phyloP scores from a whole-genome alignment of 2,888 invertebrate species.

The Mythimna impura region DNA sequence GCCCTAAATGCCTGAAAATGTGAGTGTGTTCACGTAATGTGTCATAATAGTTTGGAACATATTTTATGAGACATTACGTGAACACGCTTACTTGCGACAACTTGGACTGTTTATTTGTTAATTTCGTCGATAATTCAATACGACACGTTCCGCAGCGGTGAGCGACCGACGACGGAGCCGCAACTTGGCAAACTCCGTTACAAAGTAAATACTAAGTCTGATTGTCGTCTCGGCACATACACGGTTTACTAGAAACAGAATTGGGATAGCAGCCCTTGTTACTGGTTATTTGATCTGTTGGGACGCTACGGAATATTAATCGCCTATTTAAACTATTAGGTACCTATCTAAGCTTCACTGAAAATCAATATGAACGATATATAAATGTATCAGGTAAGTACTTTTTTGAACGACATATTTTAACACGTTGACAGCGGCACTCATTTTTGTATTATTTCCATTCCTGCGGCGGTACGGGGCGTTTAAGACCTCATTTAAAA shows the following conservation, averaged over 20 bases:
- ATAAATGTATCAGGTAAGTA: background rate
- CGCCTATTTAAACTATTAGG: conserved; percentile 19
- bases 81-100: conserved; percentile 32
- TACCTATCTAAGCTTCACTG: background rate
- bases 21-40: conserved; percentile 5
- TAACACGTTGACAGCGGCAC: too few relatives aligned
- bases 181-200: conserved; percentile 70
- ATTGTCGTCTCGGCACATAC: conserved; percentile 61
- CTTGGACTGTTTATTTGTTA: conserved; percentile 60
- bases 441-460: too few relatives aligned
- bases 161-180: conserved; percentile 57
- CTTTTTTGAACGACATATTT: too few relatives aligned
- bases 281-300: conserved; percentile 30
- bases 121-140: conserved; percentile 71
- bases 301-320: conserved; percentile 31
- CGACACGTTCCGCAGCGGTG: conserved; percentile 62
- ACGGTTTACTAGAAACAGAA: conserved; percentile 44
- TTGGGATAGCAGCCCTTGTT: conserved; percentile 36
- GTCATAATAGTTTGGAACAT: conserved; percentile 28
- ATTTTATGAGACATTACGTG: conserved; percentile 41
- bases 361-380: background rate
- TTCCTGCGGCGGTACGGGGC: too few relatives aligned
- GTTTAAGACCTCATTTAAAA: too few relatives aligned
- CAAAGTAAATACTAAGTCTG: conserved; percentile 71
- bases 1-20: conserved; percentile 29